Conservation (phyloP, 2,888 invertebrate species). For the Bellardia bayeri region DNA sequence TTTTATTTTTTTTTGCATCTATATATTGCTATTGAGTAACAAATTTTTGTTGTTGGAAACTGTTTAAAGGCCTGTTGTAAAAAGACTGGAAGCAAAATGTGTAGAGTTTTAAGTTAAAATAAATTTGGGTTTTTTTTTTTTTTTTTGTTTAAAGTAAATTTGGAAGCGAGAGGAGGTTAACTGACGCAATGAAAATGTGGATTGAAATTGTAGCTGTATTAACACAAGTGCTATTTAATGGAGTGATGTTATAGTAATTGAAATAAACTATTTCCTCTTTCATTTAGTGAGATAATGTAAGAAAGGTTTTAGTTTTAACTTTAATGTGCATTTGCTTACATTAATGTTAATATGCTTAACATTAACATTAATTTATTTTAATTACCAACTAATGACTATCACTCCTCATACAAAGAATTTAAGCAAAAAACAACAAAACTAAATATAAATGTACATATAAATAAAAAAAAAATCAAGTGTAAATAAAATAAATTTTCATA, state of each 20-base stretch:
- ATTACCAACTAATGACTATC: slow-evolving; percentile 36
- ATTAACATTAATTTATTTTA: slow-evolving; percentile 7
- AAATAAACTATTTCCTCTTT: no score
- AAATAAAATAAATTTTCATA: slow-evolving; percentile 56
- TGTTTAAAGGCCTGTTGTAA: neutral
- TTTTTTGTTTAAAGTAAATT: neutral
- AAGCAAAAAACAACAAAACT: neutral
- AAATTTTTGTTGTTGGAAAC: neutral
- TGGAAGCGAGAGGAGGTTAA: neutral
- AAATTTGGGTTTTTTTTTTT: neutral
- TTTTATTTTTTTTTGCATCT: neutral
- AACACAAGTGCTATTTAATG: no score
- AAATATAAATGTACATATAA: slow-evolving; percentile 26
- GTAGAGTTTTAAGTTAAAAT: neutral
- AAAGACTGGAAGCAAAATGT: neutral
- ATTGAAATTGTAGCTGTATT: neutral
- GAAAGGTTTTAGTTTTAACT: no score
- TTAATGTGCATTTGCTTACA: neutral
- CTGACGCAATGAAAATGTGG: neutral
- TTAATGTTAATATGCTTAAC: slow-evolving; percentile 25
- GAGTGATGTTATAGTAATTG: no score
- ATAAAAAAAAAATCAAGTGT: slow-evolving; percentile 40
- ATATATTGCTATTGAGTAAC: neutral
- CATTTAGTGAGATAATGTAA: no score
- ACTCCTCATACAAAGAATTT: slow-evolving; percentile 21